Evolutionary conservation across 2,113 vertebrate species (phyloP).

Genomic region (Piaya cayana): DNA sequence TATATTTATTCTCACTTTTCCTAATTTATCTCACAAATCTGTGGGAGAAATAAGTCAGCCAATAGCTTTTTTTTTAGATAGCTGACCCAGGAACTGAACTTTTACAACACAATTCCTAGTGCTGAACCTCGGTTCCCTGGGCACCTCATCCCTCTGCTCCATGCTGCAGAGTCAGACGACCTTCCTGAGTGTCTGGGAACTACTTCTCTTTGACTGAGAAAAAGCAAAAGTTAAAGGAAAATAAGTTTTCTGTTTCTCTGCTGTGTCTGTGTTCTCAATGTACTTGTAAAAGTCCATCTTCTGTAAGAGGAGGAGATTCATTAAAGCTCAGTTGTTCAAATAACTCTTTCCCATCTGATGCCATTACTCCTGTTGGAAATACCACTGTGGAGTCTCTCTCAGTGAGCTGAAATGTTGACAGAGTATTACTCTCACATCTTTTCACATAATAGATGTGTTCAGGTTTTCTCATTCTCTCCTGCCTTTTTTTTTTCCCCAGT

Average conservation of each 20-base stretch:
- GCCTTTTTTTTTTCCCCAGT: neutral
- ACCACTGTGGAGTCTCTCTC: neutral
- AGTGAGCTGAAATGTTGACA: conserved; percentile 34
- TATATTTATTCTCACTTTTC: neutral
- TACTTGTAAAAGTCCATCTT: neutral
- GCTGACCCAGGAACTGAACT: neutral
- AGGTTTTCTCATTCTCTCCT: conserved; percentile 7
- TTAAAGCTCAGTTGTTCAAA: conserved; percentile 1
- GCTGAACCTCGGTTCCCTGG: neutral
- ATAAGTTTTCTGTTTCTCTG: neutral
- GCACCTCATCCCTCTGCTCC: neutral
- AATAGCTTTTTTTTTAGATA: neutral
- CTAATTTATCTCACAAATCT: neutral
- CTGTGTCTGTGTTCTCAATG: neutral
- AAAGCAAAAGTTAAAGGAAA: neutral
- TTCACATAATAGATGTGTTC: conserved; percentile 16
- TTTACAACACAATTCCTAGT: neutral
- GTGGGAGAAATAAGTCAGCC: neutral
- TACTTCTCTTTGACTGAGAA: neutral
- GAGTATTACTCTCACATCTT: conserved; percentile 36
- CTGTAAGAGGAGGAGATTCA: neutral
- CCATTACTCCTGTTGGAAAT: neutral
- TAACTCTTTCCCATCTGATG: neutral
- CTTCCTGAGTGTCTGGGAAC: neutral
- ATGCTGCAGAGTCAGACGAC: neutral